These are phyloP conservation scores for Chaunax sp. DNA, from an alignment of 2,797 vertebrate genomes.

Conservation along the genomic window DNA sequence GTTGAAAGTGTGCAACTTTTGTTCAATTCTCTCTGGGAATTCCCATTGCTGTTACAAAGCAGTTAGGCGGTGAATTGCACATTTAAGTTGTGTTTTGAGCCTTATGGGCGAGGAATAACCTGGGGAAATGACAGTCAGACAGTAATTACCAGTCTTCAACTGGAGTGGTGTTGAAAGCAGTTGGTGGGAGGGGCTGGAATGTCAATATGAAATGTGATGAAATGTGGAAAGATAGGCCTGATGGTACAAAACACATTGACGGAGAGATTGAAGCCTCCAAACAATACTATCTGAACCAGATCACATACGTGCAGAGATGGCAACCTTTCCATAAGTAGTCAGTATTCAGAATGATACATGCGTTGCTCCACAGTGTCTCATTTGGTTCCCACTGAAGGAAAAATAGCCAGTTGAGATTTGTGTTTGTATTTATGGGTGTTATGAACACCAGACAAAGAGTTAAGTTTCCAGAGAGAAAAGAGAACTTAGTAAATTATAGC, in stretches of 20 bases:
- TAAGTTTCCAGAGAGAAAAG: neutral
- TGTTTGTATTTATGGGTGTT: constrained; percentile 20
- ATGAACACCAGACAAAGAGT: constrained; percentile 1
- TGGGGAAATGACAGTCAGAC: constrained; percentile 56
- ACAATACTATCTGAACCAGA: constrained; percentile 26
- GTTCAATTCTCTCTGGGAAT: constrained; percentile 9
- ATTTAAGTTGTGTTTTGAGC: constrained; percentile 34
- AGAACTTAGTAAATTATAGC: neutral
- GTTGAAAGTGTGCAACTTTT: neutral
- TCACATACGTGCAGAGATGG: constrained; percentile 15
- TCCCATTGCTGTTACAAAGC: constrained; percentile 5
- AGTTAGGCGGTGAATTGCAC: constrained; percentile 28
- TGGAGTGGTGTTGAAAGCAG: constrained; percentile 36
- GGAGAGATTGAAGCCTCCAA: neutral
- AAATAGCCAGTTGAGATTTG: constrained; percentile 15
- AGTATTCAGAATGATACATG: constrained; percentile 43
- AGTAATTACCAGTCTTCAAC: constrained; percentile 51
- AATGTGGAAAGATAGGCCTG: constrained; percentile 24
- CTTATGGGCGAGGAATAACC: constrained; percentile 35
- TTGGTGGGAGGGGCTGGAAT: constrained; percentile 13
- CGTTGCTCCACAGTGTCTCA: constrained; percentile 43
- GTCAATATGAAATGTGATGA: constrained; percentile 41
- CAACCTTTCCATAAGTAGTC: constrained; percentile 27
- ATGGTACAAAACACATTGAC: constrained; percentile 30
- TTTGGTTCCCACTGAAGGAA: constrained; percentile 4